Base-by-base conservation (phyloP, 2,113 vertebrate genomes). In the Esox niger region DNA sequence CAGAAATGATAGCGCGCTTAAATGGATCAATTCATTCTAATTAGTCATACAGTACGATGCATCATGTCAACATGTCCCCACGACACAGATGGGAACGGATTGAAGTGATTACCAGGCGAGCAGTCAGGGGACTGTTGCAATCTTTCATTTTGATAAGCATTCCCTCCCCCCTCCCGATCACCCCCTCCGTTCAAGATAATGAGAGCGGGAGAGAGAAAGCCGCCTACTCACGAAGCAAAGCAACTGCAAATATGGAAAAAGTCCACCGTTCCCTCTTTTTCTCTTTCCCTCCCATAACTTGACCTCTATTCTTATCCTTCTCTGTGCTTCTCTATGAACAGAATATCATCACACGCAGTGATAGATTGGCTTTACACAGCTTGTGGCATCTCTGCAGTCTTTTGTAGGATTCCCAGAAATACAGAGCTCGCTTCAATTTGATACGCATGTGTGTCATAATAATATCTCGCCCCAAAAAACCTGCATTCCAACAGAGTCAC, bases 11-110 rank as follows among this genome's bases (percentile, higher is more conserved):
- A 84, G 75, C 75, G 57, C 71, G 85, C 82, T 89, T 86, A 88
- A 88, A 88, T 65, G 75, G 84, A 90, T 91, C 87, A 88, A 86
- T 90, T 88, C 74, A 74, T 84, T 82, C 77, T 82, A 88, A 89
- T 91, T 90, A 90, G 88, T 84, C 83, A 83, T 82, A 88, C 80
- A 78, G 81, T 70, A 62, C 55, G 64, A 87, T 81, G 82, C 85
- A 82, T 87, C 80, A 6, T 86, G 86, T 90, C 85, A 87, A 90
- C 87, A 88, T 86, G 82, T 84, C 84, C 76, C 76, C 71, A 77
- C 75, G 84, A 84, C 64, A 77, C 70, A 64, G 79, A 73, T 70
- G 61, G 73, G 69, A 71, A 82, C 64, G 47, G 77, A 87, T 80
- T 78, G 79, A 79, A 86, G 79, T 78, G 84, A 88, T 89, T 88